phyloP scores from a whole-genome alignment of 2,888 invertebrate species.

The Caenorhabditis uteleia region DNA sequence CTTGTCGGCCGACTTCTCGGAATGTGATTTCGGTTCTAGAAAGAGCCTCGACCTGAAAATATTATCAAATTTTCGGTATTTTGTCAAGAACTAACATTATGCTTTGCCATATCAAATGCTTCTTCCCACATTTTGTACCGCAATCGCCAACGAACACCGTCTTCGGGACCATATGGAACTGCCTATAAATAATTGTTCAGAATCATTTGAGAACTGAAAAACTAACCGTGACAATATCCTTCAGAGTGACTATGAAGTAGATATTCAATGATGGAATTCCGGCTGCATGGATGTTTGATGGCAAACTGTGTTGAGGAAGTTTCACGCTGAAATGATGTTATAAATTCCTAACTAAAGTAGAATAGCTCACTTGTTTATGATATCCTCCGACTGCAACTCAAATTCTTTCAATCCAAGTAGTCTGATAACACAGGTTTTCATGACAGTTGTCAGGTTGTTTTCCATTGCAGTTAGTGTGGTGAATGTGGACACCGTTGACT shows the following conservation, averaged over 20 bases:
- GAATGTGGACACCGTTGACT: constrained; percentile 39
- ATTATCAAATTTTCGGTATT: neutral
- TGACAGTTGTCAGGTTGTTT: constrained; percentile 14
- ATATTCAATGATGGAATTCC: constrained; percentile 52
- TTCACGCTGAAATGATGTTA: constrained; percentile 26
- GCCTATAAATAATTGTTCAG: constrained; percentile 36
- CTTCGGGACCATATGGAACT: constrained; percentile 60
- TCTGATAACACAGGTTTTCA: constrained; percentile 42
- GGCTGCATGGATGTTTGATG: constrained; percentile 40
- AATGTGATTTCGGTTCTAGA: constrained; percentile 27
- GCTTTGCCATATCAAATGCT: constrained; percentile 56
- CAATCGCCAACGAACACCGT: constrained; percentile 64
- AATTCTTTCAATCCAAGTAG: constrained; percentile 43
- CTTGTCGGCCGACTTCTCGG: constrained; percentile 48
- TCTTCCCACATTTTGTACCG: constrained; percentile 59
- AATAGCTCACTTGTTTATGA: constrained; percentile 23
- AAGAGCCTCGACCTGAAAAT: constrained; percentile 28
- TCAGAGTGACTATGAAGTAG: constrained; percentile 59
- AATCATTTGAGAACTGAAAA: neutral
- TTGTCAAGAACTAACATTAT: constrained; percentile 25
- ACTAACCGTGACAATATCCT: constrained; percentile 59
- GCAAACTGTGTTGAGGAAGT: constrained; percentile 24
- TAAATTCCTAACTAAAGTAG: neutral
- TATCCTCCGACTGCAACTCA: constrained; percentile 41
- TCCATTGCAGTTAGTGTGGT: constrained; percentile 33